Evolutionary conservation across 2,113 vertebrate species (phyloP).

Genomic region (Scartelaos histophorus): DNA sequence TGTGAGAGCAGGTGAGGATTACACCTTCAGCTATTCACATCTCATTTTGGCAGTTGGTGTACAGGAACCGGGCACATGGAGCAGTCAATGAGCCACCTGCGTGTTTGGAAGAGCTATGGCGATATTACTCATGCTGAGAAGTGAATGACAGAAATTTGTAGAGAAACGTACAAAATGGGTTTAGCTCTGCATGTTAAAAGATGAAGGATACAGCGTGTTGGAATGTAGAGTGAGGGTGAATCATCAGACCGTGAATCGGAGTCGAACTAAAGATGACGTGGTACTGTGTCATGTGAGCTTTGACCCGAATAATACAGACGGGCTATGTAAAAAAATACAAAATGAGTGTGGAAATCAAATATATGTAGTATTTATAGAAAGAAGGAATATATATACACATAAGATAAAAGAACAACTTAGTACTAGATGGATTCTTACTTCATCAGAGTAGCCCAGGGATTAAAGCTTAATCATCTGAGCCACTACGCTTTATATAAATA

Average conservation of each 20-base stretch:
- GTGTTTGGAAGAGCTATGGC: conserved; percentile 22
- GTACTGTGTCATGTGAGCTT: conserved; percentile 22
- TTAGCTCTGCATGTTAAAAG: conserved; percentile 4
- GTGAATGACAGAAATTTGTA: conserved; percentile 22
- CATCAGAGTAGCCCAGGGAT: too few relatives aligned
- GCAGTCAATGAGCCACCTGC: conserved; percentile 56
- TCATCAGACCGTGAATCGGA: neutral
- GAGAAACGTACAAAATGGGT: conserved; percentile 2
- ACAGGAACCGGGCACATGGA: conserved; percentile 25
- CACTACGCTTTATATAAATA: too few relatives aligned
- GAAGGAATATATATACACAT: neutral
- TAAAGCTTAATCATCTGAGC: too few relatives aligned
- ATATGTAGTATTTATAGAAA: neutral
- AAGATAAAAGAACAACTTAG: neutral
- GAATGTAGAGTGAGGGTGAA: conserved; percentile 12
- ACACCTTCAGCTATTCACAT: conserved; percentile 55
- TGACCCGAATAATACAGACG: conserved; percentile 25
- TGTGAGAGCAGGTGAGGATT: conserved; percentile 56
- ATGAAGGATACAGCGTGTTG: conserved; percentile 14
- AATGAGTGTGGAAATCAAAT: neutral
- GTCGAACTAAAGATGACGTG: neutral
- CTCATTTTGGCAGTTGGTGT: conserved; percentile 27
- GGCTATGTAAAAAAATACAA: neutral
- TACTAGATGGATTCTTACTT: too few relatives aligned
- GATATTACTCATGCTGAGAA: conserved; percentile 14